A percentile compares a stretch with the other conserved stretches of the same genome.
These are phyloP conservation scores for Mactra quadrangularis DNA, from an alignment of 1,140 invertebrate species.

Conservation along the genomic window DNA sequence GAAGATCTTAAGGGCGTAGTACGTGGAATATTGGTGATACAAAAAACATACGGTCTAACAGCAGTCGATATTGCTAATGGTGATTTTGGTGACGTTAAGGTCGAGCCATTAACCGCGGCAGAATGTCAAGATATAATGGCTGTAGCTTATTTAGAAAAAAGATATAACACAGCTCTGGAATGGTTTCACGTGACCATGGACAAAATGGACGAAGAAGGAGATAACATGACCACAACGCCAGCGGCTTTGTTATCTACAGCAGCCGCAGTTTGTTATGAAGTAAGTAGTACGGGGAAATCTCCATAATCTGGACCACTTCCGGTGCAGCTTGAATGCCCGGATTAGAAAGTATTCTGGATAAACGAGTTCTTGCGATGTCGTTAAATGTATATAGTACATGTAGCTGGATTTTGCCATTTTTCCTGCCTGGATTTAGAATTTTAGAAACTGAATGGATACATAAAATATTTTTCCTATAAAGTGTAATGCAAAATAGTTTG, in stretches of 20 bases:
- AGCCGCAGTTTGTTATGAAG: not conserved
- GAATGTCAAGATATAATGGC: constrained; percentile 17
- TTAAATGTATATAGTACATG: too few relatives aligned
- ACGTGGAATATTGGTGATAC: not conserved
- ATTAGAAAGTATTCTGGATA: too few relatives aligned
- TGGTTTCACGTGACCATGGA: not conserved
- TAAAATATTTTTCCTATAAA: too few relatives aligned
- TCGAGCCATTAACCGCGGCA: not conserved
- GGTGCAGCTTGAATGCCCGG: too few relatives aligned
- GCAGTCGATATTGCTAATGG: constrained; percentile 24
- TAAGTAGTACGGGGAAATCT: too few relatives aligned
- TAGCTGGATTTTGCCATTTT: too few relatives aligned
- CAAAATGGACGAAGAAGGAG: not conserved
- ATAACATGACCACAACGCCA: not conserved
- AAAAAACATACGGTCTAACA: not conserved
- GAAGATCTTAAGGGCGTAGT: constrained; percentile 4
- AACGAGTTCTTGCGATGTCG: too few relatives aligned
- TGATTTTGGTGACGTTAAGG: not conserved
- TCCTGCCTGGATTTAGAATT: too few relatives aligned
- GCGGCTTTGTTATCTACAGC: not conserved
- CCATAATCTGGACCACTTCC: too few relatives aligned
- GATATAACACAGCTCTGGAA: not conserved
- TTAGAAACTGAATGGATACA: too few relatives aligned
- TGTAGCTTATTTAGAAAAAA: not conserved
- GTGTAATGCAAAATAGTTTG: too few relatives aligned